Evolutionary conservation across 2,113 vertebrate species (phyloP), one percentile per base, ranked within the genome.

Genomic region (Zosterops japonicus): DNA sequence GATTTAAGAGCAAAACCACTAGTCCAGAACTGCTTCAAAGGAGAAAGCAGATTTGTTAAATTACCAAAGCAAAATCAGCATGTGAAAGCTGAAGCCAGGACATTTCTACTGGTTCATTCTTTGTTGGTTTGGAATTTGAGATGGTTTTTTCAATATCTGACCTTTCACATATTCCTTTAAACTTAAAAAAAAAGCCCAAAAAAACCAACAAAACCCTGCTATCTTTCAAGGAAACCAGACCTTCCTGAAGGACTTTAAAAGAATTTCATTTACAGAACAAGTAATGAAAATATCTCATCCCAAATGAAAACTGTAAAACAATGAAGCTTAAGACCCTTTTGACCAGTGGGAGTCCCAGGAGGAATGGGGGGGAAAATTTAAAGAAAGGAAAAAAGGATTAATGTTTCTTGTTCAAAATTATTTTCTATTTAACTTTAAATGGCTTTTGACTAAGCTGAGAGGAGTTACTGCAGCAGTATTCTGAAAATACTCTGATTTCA

Each of bases 221-320:
- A 8, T 22, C n/a, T 86, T 69, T 46, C 6, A 11, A 74, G 47
- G 35, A 14, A 89, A 87, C n/a, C 14, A 82, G 49, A 47, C 33
- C 14, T 60, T 87, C 12, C 28, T 70, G 42, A 84, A 87, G 31
- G 19, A 65, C 15, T 81, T 63, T 15, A 68, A 80, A 83, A 23
- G n/a, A 72, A 89, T 74, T 80, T 72, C 47, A 70, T 47, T 55
- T n/a, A 78, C 22, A 83, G 39, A 85, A 80, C 14, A 92, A 87
- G 28, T 36, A 61, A 67, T 20, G 27, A 83, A 39, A 90, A 44
- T 39, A 63, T 14, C 11, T 68, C 24, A 76, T 36, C 8, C 49
- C 53, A 82, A 75, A 68, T 14, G 9, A 69, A 72, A 91, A 83
- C 8, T 12, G 8, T 35, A 5, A 21, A 46, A 35, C 29, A 82